A percentile compares a stretch with the other conserved stretches of the same genome.
Conservation (phyloP, 1,140 invertebrate genomes). For the Lanistes nyassanus region DNA sequence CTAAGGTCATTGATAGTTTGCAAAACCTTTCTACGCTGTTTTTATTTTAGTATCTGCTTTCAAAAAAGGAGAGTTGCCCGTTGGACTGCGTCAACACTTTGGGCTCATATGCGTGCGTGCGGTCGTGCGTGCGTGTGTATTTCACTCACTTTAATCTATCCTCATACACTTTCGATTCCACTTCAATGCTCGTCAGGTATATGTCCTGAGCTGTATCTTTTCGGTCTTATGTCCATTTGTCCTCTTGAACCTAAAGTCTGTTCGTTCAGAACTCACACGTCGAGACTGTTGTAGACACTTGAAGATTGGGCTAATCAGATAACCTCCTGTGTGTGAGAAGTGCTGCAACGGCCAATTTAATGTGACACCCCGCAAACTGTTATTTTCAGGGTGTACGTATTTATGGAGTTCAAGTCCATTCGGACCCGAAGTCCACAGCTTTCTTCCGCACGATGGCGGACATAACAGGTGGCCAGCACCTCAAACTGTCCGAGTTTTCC, state of each 20-base stretch:
- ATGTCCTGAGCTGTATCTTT: not conserved
- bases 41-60: not conserved
- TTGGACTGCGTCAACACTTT: not conserved
- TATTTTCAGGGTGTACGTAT: constrained; percentile 37
- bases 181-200: not conserved
- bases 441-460: constrained; percentile 39
- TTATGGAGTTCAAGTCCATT: constrained; percentile 40
- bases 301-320: not conserved
- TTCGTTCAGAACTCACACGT: not conserved
- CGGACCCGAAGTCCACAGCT: not conserved
- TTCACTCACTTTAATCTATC: no score
- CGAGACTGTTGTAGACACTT: not conserved
- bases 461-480: constrained; percentile 37
- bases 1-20: not conserved
- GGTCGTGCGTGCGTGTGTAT: not conserved
- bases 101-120: not conserved
- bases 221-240: not conserved
- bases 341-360: no score
- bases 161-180: not conserved
- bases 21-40: not conserved
- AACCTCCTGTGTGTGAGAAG: no score
- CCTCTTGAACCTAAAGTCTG: not conserved
- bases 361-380: constrained; percentile 7
- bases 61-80: not conserved
- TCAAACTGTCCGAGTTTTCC: constrained; percentile 39